Evolutionary conservation across 1,140 invertebrate genomes (phyloP), one percentile per base, ranked within the genome.

Genomic region (Pseudomyrmex sp.): DNA sequence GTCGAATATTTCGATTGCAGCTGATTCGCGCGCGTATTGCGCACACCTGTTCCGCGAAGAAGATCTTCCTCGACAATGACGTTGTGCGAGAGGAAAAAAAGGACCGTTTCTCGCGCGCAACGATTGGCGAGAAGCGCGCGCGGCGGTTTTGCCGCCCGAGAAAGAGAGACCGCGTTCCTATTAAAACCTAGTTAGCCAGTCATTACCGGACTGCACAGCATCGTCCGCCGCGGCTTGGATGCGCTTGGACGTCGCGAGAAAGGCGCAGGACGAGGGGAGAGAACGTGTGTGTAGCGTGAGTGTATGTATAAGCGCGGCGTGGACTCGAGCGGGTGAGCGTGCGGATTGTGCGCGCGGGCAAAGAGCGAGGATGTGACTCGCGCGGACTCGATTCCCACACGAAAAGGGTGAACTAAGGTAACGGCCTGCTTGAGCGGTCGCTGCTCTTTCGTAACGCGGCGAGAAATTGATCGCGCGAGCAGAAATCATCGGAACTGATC

Each of bases 121-220:
- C 62, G 50, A 66, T 77, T 50, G 23, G 50, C 82, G 69, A 75
- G 77, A 61, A 77, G 35, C 62, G 35, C 68, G 35, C 65, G 69
- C 73, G 35, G 63, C 80, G 79, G 74, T 89, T 86, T 70, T 82
- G 75, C 89, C 79, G 75, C 89, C 79, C 89, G 82, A 90, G 87
- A 91, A 80, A 89, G 84, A 90, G 87, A 91, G 83, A 89, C 74
- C 63, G 69, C 82, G 85, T 91, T 90, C 86, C 88, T 90, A 91
- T 91, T 91, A 90, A 90, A 91, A 89, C 80, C 88, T 91, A 89
- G 88, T 91, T 91, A 91, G 88, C 88, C 86, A 90, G 89, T 90
- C 86, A 89, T 91, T 91, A 90, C 87, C 70, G 58, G 69, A 69
- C 73, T 83, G 72, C 54, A 76, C 54, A 66, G 84, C 70, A 35